A percentile compares a stretch with the other conserved stretches of the same genome.
These are phyloP conservation scores for Diabrotica undecimpunctata DNA, from an alignment of 1,140 invertebrate genomes.

Conservation along the genomic window DNA sequence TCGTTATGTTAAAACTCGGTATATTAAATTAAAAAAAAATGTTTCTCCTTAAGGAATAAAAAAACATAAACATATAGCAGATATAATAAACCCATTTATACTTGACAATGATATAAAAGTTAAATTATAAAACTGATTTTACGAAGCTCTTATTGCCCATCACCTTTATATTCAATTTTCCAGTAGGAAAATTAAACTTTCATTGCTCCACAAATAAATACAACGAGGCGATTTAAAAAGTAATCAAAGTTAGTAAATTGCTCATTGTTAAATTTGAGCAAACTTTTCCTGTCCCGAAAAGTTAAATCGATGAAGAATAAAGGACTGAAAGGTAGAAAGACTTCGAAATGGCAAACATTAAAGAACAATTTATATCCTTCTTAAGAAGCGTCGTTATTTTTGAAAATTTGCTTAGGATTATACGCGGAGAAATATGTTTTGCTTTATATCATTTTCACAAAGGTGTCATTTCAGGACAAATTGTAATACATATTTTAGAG, in stretches of 20 bases:
- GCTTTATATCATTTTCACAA: no score
- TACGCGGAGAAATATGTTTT: no score
- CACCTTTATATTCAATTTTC: conserved; percentile 12
- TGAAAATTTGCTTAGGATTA: no score
- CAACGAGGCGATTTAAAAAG: conserved; percentile 29
- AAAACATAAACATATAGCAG: no score
- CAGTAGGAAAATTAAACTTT: conserved; percentile 9
- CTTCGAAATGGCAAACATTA: conserved; percentile 13
- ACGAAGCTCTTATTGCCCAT: not conserved
- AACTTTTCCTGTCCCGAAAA: conserved; percentile 25
- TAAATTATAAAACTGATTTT: conserved; percentile 1
- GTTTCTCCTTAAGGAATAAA: no score
- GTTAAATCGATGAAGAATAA: conserved; percentile 31
- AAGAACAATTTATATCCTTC: conserved; percentile 18
- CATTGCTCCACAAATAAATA: conserved; percentile 22
- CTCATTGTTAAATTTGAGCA: conserved; percentile 29
- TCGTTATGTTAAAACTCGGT: no score
- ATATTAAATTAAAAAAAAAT: no score
- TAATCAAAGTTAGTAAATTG: conserved; percentile 34
- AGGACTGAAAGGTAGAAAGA: conserved; percentile 21
- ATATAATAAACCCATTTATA: no score
- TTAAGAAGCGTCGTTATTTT: no score
- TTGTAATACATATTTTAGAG: no score
- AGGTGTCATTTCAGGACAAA: no score
- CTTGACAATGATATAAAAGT: not conserved